A percentile compares a stretch with the other conserved stretches of the same genome.
These are phyloP conservation scores for Columbina picui DNA, from an alignment of 2,113 vertebrate genomes.

Conservation along the genomic window DNA sequence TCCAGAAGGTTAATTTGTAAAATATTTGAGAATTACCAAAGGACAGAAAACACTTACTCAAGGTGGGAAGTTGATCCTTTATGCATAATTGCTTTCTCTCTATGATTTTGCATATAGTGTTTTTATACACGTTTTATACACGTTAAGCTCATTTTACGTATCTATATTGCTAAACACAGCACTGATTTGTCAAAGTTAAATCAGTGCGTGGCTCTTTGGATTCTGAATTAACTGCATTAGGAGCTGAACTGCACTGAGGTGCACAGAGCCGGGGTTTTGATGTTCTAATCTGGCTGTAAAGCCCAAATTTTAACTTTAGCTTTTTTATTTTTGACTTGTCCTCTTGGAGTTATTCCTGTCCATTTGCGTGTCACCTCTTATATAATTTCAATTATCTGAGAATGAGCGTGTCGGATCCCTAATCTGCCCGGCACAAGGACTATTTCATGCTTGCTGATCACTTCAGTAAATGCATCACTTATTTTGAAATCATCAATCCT, in stretches of 20 bases:
- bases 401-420: background rate
- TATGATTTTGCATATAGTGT: background rate
- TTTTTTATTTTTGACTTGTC: background rate
- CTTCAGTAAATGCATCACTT: background rate
- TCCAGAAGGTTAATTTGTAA: background rate
- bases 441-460: background rate
- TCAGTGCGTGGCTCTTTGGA: background rate
- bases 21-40: background rate
- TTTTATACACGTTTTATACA: background rate
- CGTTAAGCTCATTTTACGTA: background rate
- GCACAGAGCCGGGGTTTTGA: background rate
- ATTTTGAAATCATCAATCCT: background rate
- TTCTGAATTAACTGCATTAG: background rate
- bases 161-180: background rate
- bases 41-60: background rate
- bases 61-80: background rate
- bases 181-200: background rate
- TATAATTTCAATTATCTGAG: background rate
- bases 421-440: background rate
- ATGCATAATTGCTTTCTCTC: background rate
- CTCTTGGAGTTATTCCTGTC: background rate
- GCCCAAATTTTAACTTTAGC: background rate
- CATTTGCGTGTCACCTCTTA: background rate
- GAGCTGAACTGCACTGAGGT: rapidly evolving
- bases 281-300: background rate